Evolutionary conservation across 2,797 vertebrate species (phyloP).

Genomic region (Acridotheres tristis): DNA sequence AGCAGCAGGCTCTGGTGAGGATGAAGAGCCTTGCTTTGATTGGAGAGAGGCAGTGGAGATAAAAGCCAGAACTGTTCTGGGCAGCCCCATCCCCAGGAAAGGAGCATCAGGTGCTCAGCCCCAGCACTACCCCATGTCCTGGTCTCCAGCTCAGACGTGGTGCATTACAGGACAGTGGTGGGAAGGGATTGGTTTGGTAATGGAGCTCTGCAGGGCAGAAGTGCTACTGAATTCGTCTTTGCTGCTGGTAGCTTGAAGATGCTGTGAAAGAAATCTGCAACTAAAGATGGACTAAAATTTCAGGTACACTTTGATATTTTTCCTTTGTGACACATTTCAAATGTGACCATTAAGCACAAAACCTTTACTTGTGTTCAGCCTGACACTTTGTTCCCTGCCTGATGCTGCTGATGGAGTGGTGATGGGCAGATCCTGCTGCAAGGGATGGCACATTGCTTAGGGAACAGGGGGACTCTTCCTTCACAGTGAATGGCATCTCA

Average conservation of each 20-base stretch:
- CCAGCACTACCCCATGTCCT: fast-evolving
- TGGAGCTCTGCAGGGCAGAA: not conserved
- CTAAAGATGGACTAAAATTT: not conserved
- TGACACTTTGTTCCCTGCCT: not conserved
- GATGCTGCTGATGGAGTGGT: not conserved
- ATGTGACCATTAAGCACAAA: not conserved
- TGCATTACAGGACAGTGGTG: not conserved
- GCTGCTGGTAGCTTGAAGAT: fast-evolving
- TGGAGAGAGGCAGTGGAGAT: not conserved
- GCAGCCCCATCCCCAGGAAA: not conserved
- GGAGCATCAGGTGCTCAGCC: not conserved
- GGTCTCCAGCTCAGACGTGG: not conserved
- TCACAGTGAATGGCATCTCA: not conserved
- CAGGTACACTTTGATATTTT: not conserved
- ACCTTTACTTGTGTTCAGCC: not conserved
- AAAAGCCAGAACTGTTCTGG: not conserved
- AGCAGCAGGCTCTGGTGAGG: not conserved
- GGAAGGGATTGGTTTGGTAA: not conserved
- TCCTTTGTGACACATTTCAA: not conserved
- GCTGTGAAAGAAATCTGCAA: not conserved
- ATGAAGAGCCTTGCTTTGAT: not conserved
- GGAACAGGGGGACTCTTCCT: not conserved
- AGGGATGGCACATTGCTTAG: not conserved
- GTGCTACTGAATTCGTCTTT: not conserved
- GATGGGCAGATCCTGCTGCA: not conserved